Evolutionary conservation across 1,140 invertebrate species (phyloP).

Genomic region (Scaptodrosophila lebanonensis): DNA sequence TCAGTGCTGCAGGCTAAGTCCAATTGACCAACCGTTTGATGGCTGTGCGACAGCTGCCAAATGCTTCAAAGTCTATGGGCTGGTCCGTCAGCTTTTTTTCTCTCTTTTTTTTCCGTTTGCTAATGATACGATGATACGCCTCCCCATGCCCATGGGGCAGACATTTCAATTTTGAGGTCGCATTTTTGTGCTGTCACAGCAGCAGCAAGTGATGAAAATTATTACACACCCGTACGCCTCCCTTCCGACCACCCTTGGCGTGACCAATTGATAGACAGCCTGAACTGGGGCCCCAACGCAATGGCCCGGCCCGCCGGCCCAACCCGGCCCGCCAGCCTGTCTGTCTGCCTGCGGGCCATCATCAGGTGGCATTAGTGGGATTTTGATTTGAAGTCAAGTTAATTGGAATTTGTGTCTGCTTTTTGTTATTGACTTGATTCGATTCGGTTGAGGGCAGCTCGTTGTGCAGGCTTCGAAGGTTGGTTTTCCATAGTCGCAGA

Average conservation of each 20-base stretch:
- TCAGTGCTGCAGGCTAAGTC: constrained; percentile 8
- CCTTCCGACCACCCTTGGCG: too few relatives aligned
- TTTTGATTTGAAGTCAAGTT: constrained; percentile 16
- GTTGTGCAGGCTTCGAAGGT: neutral
- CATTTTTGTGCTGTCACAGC: constrained; percentile 3
- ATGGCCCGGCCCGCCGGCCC: too few relatives aligned
- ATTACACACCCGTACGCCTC: neutral
- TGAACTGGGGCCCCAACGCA: neutral
- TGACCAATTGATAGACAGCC: neutral
- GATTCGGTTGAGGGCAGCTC: too few relatives aligned
- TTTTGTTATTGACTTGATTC: too few relatives aligned
- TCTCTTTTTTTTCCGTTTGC: too few relatives aligned
- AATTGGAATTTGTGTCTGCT: constrained; percentile 13
- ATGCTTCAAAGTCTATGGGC: constrained; percentile 8
- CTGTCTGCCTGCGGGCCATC: neutral
- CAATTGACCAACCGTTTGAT: neutral
- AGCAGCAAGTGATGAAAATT: constrained; percentile 8
- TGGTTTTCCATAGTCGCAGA: too few relatives aligned
- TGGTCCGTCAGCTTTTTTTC: constrained; percentile 1
- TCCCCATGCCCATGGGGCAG: neutral
- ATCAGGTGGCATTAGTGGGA: constrained; percentile 11
- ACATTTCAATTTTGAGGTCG: neutral
- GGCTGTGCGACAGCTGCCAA: constrained; percentile 2
- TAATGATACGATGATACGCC: constrained; percentile 2
- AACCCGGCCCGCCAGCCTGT: too few relatives aligned